Evolutionary conservation across 2,113 vertebrate genomes (phyloP), one percentile per base, ranked within the genome.

Genomic region (Setophaga petechia): DNA sequence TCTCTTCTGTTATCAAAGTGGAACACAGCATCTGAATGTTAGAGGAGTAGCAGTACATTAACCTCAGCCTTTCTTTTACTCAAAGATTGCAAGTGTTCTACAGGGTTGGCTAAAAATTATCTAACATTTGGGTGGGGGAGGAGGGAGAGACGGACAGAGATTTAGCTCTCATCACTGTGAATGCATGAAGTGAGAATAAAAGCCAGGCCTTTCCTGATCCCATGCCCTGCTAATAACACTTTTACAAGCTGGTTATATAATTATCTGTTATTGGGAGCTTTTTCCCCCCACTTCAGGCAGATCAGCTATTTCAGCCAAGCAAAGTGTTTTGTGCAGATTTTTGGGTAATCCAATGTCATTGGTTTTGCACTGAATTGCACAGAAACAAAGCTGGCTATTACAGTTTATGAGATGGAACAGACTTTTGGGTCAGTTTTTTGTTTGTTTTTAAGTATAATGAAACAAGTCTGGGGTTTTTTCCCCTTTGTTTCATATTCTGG

Each of bases 241-340:
- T 95, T 75, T 82, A 94, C 91, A 96, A 95, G 84, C 93, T 89
- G 93, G 84, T 96, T 96, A 82, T 96, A 54, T 95, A 97, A 95
- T 95, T 96, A 96, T 91, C 77, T 93, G 81, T 95, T 94, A 87
- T 69, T 0, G 0, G 31, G 69, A 81, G n/a, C n/a, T 77, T 81
- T 18, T 15, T 1, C 2, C 1, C 62, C 39, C n/a, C 39, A 47
- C 54, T 96, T 91, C 54, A 65, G 78, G 62, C 91, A 91, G 73
- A 92, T 94, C 66, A 82, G 62, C 54, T 79, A 3, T 92, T 91
- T 91, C 31, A 81, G 92, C 80, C 73, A 75, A 30, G 35, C 33
- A 11, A 78, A 93, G 72, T 1, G 0, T 91, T 96, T 82, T 57
- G 57, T 91, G 49, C 0, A 0, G 75, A 59, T 93, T 77, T 89